A percentile compares a stretch with the other conserved stretches of the same genome.
These are phyloP conservation scores for Epirrhoe alternata DNA, from an alignment of 2,888 invertebrate genomes.

Conservation along the genomic window DNA sequence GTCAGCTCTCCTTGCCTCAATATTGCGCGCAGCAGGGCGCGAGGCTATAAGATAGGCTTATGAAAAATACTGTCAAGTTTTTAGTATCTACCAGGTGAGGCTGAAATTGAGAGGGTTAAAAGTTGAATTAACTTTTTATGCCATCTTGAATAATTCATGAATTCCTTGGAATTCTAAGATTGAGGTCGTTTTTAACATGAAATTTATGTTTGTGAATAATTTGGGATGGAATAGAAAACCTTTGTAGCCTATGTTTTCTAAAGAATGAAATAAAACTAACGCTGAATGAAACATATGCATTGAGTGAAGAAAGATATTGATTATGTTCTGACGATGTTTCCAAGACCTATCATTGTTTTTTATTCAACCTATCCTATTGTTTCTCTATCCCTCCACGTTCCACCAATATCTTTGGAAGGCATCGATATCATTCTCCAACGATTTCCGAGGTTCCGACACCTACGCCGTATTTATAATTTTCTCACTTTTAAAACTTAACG, in stretches of 20 bases:
- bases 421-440: too few relatives aligned
- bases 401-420: too few relatives aligned
- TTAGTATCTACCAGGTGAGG: slow-evolving; percentile 13
- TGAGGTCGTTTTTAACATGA: background rate
- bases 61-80: slow-evolving; percentile 20
- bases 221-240: background rate
- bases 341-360: too few relatives aligned
- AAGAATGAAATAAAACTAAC: background rate
- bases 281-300: too few relatives aligned
- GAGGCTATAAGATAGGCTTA: slow-evolving; percentile 8
- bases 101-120: slow-evolving; percentile 19
- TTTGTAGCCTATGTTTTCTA: background rate
- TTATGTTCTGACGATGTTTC: too few relatives aligned
- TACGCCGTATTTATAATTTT: too few relatives aligned
- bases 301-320: too few relatives aligned
- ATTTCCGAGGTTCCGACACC: too few relatives aligned
- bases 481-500: too few relatives aligned
- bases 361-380: too few relatives aligned
- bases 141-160: slow-evolving; percentile 8
- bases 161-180: background rate
- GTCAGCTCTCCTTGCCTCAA: slow-evolving; percentile 6
- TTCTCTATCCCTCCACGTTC: too few relatives aligned
- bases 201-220: background rate
- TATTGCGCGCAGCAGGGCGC: slow-evolving; percentile 11
- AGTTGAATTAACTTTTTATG: slow-evolving; percentile 11